A percentile compares a stretch with the other conserved stretches of the same genome.
Conservation (phyloP, 2,113 vertebrate species). For the Entomyzon cyanotis region DNA sequence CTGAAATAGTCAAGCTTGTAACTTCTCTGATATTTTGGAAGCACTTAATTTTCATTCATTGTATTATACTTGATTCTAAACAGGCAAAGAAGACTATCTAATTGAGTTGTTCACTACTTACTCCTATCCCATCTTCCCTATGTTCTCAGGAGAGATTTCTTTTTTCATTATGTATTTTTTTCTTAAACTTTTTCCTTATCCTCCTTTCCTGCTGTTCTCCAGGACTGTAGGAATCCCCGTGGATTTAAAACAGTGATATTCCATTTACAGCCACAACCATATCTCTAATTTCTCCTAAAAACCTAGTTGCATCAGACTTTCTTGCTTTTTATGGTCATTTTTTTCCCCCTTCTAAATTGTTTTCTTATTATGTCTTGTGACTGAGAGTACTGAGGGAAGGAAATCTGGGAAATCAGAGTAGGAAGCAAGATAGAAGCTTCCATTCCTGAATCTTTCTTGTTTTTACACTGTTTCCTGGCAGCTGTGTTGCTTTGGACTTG, state of each 20-base stretch:
- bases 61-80: not conserved
- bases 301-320: not conserved
- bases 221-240: not conserved
- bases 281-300: not conserved
- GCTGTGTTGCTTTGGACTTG: not conserved
- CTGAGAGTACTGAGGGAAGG: conserved; percentile 21
- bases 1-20: not conserved
- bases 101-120: not conserved
- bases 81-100: not conserved
- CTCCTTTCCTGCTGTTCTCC: not conserved
- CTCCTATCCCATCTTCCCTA: not conserved
- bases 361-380: conserved; percentile 27
- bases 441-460: conserved; percentile 31
- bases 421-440: conserved; percentile 42
- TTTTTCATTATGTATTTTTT: not conserved
- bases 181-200: not conserved
- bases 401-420: conserved; percentile 46
- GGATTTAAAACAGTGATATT: not conserved
- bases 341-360: not conserved
- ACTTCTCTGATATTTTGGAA: not conserved
- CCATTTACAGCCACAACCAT: not conserved
- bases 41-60: not conserved
- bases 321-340: not conserved
- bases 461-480: conserved; percentile 47
- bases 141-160: not conserved